Evolutionary conservation across 2,888 invertebrate species (phyloP), one percentile per base, ranked within the genome.

Genomic region (Kryphioiulus occultus): DNA sequence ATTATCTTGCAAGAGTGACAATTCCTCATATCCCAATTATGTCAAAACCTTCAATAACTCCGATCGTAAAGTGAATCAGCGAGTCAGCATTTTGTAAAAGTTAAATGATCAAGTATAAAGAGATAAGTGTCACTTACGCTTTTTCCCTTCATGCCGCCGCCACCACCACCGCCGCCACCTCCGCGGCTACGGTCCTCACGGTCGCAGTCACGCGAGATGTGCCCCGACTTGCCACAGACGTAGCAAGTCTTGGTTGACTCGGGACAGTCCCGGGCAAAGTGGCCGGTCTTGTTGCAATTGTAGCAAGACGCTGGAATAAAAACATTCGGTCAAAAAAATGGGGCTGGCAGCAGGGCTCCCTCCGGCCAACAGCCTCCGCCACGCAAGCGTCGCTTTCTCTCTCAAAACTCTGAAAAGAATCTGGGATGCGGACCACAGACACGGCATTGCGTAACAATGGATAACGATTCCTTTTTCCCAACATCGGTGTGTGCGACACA

Each of bases 281-380:
- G 95, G 90, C 97, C 98, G 90, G 96, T 95, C 94, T 97, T 96
- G 93, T 96, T 96, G 94, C 98, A 98, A 93, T 96, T 98, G 94
- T 98, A 98, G 94, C 98, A 98, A 91, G 96, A 96, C 92, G 96
- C 92, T 92, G 90, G 32, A 82, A 82, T 86, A 87, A 86, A 88
- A 85, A 47, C 47, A 47, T 47, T 47, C 47, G 47, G 47, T 47
- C 47, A 47, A 47, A n/a, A n/a, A n/a, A 47, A 47, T 47, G 47
- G 47, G 47, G 47, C 47, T 47, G 47, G 10, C 47, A 17, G 17
- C 47, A 47, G 17, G 5, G 47, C 47, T 47, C 47, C 47, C 47
- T 47, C 47, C 47, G 17, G 47, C 47, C 47, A 47, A 47, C 47
- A 12, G 47, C 47, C 15, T 47, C 47, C 17, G 5, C 47, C 47